Percentiles rank a stretch among this genome's conserved stretches.
These are phyloP conservation scores for Cairina moschata DNA, from an alignment of 2,113 vertebrate genomes.

Conservation along the genomic window DNA sequence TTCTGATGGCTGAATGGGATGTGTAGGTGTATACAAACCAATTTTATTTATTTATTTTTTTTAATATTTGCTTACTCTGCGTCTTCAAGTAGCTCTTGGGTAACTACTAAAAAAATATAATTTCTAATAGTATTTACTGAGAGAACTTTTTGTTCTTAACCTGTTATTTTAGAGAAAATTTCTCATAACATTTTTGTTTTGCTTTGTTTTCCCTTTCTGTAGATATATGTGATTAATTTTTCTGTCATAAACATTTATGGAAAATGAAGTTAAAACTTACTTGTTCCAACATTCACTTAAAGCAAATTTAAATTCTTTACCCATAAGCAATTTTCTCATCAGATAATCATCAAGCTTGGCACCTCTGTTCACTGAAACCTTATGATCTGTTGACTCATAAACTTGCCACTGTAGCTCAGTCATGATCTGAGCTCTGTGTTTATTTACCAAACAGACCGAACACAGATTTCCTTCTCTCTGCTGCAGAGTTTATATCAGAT, in stretches of 20 bases:
- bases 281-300: neutral
- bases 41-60: neutral
- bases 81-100: neutral
- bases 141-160: neutral
- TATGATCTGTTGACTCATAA: neutral
- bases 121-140: neutral
- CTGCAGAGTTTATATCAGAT: neutral
- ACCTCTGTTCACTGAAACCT: neutral
- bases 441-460: conserved; percentile 4
- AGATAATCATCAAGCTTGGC: neutral
- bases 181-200: neutral
- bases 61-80: neutral
- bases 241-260: neutral
- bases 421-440: neutral
- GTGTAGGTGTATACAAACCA: neutral
- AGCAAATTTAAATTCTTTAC: neutral
- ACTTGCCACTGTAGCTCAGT: neutral
- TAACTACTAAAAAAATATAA: neutral
- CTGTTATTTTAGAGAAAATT: neutral
- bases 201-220: neutral
- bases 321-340: neutral
- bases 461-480: neutral
- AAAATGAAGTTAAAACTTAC: neutral
- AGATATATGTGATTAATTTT: neutral
- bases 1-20: neutral